Percentiles rank a stretch among this genome's conserved stretches.
phyloP scores from a whole-genome alignment of 2,888 invertebrate species.

The Cantharis rufa region DNA sequence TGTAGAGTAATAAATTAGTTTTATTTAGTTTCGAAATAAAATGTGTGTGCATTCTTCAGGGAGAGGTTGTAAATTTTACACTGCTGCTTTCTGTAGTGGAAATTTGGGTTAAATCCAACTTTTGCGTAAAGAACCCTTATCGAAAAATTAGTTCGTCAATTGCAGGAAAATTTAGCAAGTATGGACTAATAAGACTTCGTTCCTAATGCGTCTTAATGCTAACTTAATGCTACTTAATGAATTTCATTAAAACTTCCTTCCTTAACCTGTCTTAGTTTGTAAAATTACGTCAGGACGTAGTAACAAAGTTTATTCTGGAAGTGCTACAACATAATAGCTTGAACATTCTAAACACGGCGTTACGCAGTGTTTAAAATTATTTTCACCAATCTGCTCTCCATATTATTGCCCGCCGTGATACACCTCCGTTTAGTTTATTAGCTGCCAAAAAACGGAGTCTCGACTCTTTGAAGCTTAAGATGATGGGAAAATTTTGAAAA shows the following conservation, averaged over 20 bases:
- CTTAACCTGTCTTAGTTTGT: constrained; percentile 18
- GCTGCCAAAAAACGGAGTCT: not conserved
- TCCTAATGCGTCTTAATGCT: constrained; percentile 32
- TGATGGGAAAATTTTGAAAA: not conserved
- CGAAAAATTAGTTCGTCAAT: not conserved
- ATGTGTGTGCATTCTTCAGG: too few relatives aligned
- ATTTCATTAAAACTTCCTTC: constrained; percentile 35
- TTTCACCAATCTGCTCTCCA: not conserved
- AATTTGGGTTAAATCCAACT: not conserved
- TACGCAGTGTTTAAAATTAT: constrained; percentile 17
- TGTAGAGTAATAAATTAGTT: too few relatives aligned
- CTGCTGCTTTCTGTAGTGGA: not conserved
- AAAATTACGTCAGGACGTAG: constrained; percentile 6
- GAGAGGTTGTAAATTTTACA: not conserved
- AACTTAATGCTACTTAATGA: constrained; percentile 35
- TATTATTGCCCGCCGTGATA: not conserved
- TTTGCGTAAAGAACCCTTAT: not conserved
- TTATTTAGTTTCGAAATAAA: too few relatives aligned
- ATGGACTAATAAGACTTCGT: constrained; percentile 32
- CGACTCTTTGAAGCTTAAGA: not conserved
- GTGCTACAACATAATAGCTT: constrained; percentile 8
- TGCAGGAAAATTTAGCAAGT: not conserved
- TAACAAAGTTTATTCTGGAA: constrained; percentile 4
- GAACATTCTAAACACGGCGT: constrained; percentile 10
- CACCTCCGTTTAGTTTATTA: not conserved